Base-by-base conservation (phyloP, 2,113 vertebrate genomes). In the Aspidoscelis tigris region DNA sequence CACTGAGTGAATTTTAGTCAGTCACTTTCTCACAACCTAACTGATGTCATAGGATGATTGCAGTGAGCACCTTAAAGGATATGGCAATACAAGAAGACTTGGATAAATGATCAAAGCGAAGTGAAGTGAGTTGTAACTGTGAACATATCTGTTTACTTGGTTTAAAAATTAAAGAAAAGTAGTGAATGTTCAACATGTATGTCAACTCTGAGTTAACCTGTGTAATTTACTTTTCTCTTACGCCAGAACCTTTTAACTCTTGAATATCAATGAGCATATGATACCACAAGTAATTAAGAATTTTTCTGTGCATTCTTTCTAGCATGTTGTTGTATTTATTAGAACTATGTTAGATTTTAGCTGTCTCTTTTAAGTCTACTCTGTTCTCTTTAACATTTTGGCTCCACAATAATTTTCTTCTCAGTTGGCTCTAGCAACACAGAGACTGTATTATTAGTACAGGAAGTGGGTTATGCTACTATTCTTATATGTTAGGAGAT, bases 361-460 rank as follows among this genome's bases (percentile, higher is more conserved):
- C 9, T n/a, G 68, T 44, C 55, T 86, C 43, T 84, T 85, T 70
- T 4, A 84, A 86, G 75, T 0, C 26, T 83, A 10, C 43, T 80
- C 79, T 83, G 16, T 41, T 80, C 77, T 39, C 26, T 33, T 4
- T 7, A 68, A 21, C 80, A 79, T 64, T 50, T 77, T 85, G 18
- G 58, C 44, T 83, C 58, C 11, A 61, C 71, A 24, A 1, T 0
- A 66, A 2, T 68, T 83, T 90, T 76, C 20, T 5, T 39, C 16
- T 76, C 14, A 0, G 26, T 43, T 81, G 65, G 2, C 73, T 84
- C n/a, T 87, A 3, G 7, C 9, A 78, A 64, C 33, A 55, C 58
- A 21, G 5, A 3, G 5, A 80, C 8, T 0, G 0, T 2, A 1
- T 74, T 76, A 33, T 81, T 73, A 79, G 43, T 66, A 20, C 43